Conservation (phyloP, 2,797 vertebrate genomes). For the Botia kubotai region DNA sequence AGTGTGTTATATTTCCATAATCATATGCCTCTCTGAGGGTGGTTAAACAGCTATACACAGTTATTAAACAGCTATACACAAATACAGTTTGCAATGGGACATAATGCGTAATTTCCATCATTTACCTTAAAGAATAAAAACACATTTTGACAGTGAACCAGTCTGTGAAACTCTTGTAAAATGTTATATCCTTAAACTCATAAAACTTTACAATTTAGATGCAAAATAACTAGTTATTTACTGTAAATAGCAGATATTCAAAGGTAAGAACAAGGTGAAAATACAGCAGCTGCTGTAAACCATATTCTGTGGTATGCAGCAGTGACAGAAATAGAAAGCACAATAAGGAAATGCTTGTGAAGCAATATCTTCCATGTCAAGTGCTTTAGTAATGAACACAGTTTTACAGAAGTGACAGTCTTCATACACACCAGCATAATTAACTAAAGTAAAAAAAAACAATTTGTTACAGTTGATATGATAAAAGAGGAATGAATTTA, state of each 20-base stretch:
- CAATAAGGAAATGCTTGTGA: neutral
- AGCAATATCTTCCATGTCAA: neutral
- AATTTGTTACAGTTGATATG: neutral
- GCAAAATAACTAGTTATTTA: neutral
- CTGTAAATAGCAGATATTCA: neutral
- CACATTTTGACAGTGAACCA: conserved; percentile 28
- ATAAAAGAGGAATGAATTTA: neutral
- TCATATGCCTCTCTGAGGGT: conserved; percentile 25
- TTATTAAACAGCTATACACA: conserved; percentile 31
- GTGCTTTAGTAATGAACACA: conserved; percentile 26
- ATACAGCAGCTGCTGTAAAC: neutral
- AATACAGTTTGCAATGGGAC: conserved; percentile 34
- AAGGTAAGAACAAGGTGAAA: conserved; percentile 4
- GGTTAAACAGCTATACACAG: conserved; percentile 36
- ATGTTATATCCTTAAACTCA: neutral
- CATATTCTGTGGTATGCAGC: neutral
- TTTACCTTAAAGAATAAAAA: conserved; percentile 26
- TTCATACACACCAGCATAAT: neutral
- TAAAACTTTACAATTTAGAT: conserved; percentile 2
- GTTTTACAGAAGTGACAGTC: conserved; percentile 34
- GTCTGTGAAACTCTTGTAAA: neutral
- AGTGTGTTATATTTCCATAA: conserved; percentile 32
- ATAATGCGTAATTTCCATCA: conserved; percentile 43
- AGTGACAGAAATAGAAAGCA: conserved; percentile 34
- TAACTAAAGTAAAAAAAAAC: neutral